Conservation (phyloP, 2,888 invertebrate species). For the Chelonus formosanus region DNA sequence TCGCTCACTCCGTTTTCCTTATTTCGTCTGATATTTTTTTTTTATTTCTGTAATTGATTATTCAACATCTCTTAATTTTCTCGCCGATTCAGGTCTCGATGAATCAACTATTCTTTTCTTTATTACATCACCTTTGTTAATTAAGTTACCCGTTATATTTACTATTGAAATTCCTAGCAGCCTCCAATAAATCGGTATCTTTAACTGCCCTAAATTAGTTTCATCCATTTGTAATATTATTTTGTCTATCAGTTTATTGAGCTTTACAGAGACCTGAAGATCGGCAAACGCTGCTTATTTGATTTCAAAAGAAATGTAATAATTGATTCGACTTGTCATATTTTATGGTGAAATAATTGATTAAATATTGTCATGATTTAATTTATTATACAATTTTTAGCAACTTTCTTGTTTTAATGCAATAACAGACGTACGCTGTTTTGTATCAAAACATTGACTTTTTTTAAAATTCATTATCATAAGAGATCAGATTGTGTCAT, state of each 20-base stretch:
- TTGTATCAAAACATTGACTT: slow-evolving; percentile 25
- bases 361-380: slow-evolving; percentile 11
- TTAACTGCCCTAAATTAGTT: no score
- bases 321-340: not conserved
- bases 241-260: slow-evolving; percentile 10
- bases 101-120: no score
- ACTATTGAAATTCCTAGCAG: no score
- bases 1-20: slow-evolving; percentile 30
- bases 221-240: no score
- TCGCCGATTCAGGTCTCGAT: no score
- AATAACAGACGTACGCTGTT: slow-evolving; percentile 57
- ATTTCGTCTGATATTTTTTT: slow-evolving; percentile 19
- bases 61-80: not conserved
- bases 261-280: slow-evolving; percentile 21
- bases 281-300: slow-evolving; percentile 31
- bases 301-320: slow-evolving; percentile 6
- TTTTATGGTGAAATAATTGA: slow-evolving; percentile 3
- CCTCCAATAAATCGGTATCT: no score
- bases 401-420: slow-evolving; percentile 11
- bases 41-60: slow-evolving; percentile 15
- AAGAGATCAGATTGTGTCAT: slow-evolving; percentile 49
- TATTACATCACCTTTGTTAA: not conserved
- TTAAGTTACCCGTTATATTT: slow-evolving; percentile 5
- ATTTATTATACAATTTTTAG: not conserved
- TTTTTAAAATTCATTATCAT: slow-evolving; percentile 40